Evolutionary conservation across 2,888 invertebrate species (phyloP).

Genomic region (Imbricaverruca yamaguchii): DNA sequence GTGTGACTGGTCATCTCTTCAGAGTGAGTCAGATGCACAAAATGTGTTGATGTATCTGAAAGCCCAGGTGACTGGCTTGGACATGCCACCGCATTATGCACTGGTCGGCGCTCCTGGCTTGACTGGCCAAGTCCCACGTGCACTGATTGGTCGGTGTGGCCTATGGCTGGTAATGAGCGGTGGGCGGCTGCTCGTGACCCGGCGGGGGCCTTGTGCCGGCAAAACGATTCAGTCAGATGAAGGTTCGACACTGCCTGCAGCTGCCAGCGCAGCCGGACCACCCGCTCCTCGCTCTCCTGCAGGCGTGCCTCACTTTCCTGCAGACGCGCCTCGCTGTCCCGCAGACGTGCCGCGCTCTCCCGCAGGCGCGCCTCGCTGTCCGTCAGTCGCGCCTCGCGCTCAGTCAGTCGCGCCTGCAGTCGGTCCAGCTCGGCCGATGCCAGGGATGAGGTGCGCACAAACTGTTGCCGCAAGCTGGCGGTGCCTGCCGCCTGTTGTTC

Average conservation of each 20-base stretch:
- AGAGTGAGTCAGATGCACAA: too few species aligned
- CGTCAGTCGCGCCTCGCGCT: not conserved
- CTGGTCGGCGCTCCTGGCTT: too few species aligned
- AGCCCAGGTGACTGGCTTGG: too few species aligned
- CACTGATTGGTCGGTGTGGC: too few species aligned
- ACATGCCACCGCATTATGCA: too few species aligned
- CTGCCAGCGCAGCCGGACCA: not conserved
- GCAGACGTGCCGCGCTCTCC: too few species aligned
- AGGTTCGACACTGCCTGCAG: not conserved
- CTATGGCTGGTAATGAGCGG: too few species aligned
- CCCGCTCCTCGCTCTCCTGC: not conserved
- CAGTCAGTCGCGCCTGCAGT: not conserved
- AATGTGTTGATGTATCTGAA: too few species aligned
- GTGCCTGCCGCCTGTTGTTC: not conserved
- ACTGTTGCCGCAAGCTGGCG: not conserved
- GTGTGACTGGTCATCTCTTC: too few species aligned
- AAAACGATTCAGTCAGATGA: not conserved
- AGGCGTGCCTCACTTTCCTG: not conserved
- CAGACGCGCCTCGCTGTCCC: too few species aligned
- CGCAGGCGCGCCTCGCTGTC: not conserved
- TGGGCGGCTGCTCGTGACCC: not conserved
- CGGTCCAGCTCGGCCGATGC: constrained; percentile 8
- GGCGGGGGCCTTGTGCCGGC: not conserved
- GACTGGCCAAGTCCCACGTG: too few species aligned
- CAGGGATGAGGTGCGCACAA: not conserved